Evolutionary conservation across 2,113 vertebrate species (phyloP).

Genomic region (Megaleporinus macrocephalus): DNA sequence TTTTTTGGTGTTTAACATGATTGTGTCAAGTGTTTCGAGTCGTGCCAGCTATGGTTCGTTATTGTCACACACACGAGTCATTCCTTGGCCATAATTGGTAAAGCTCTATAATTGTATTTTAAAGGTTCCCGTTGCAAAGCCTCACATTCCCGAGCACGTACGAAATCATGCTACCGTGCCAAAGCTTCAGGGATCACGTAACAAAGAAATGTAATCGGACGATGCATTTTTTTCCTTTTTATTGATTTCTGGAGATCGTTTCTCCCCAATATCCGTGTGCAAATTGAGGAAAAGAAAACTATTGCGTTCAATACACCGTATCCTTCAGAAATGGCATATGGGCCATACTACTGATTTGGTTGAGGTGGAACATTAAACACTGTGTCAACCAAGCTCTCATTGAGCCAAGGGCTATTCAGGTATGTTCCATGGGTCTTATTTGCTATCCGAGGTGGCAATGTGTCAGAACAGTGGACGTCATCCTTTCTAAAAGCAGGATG

Average conservation of each 20-base stretch:
- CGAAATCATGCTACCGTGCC: conserved; percentile 40
- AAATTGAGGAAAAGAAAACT: neutral
- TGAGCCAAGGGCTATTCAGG: neutral
- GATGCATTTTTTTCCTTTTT: neutral
- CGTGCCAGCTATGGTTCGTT: neutral
- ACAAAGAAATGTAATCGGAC: neutral
- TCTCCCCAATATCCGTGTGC: neutral
- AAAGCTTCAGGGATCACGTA: conserved; percentile 33
- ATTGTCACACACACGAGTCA: conserved; percentile 3
- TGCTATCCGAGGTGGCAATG: neutral
- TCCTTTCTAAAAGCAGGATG: conserved; percentile 13
- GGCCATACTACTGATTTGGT: neutral
- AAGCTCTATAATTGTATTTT: conserved; percentile 10
- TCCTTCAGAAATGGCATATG: neutral
- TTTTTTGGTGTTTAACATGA: neutral
- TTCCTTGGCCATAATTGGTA: neutral
- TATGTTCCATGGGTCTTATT: neutral
- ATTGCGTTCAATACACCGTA: neutral
- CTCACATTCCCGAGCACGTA: conserved; percentile 37
- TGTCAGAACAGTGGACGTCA: conserved; percentile 14
- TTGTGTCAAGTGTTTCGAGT: neutral
- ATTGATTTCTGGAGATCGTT: conserved; percentile 9
- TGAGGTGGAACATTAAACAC: neutral
- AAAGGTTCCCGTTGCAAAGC: conserved; percentile 28
- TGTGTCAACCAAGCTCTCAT: neutral